Evolutionary conservation across 2,113 vertebrate species (phyloP).

Genomic region (Mesocricetus auratus): DNA sequence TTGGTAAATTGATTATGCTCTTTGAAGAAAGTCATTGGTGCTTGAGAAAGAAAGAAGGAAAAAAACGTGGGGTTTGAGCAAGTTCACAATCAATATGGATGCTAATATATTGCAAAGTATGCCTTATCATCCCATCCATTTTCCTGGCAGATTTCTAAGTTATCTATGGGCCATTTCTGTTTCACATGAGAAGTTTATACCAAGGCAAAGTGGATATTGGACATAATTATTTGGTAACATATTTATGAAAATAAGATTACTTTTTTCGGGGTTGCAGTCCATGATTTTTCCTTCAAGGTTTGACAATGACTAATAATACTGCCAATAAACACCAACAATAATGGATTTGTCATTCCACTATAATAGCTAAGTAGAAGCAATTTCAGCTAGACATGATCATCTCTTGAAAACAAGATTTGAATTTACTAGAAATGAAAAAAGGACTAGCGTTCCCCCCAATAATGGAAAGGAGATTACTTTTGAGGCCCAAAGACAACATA

Average conservation of each 20-base stretch:
- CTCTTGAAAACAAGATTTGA: constrained; percentile 75
- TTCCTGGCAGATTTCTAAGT: constrained; percentile 82
- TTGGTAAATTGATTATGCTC: constrained; percentile 72
- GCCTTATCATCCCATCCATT: constrained; percentile 82
- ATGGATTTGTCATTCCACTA: constrained; percentile 66
- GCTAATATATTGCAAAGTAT: constrained; percentile 72
- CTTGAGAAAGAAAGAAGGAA: background rate
- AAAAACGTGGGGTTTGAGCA: constrained; percentile 42
- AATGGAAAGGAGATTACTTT: constrained; percentile 81
- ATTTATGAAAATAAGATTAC: constrained; percentile 82
- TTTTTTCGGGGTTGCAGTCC: constrained; percentile 68
- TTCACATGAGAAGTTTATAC: constrained; percentile 80
- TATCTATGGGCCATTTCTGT: constrained; percentile 77
- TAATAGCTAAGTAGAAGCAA: constrained; percentile 78
- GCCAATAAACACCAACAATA: constrained; percentile 73
- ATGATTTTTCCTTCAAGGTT: constrained; percentile 77
- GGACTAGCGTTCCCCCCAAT: constrained; percentile 69
- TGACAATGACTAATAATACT: constrained; percentile 80
- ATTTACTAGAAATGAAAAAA: constrained; percentile 75
- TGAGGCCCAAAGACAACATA: constrained; percentile 79
- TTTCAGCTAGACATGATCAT: constrained; percentile 76
- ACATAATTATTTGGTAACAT: constrained; percentile 81
- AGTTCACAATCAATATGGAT: constrained; percentile 78
- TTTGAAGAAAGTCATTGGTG: constrained; percentile 67
- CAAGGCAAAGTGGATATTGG: constrained; percentile 80